Base-by-base conservation (phyloP, 2,113 vertebrate genomes). In the Ageneiosus marmoratus region DNA sequence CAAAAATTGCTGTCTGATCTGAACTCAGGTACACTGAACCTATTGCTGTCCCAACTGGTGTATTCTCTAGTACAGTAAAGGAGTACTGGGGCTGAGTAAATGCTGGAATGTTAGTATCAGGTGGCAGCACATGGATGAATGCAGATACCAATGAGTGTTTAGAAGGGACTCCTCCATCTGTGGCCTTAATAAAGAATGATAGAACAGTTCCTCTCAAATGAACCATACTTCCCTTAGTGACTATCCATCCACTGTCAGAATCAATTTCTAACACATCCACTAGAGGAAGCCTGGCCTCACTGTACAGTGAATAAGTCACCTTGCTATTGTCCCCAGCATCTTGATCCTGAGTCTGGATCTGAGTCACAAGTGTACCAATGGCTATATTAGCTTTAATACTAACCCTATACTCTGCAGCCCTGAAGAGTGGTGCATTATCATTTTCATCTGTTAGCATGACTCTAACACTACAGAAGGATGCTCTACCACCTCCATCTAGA, bases 201-300 rank as follows among this genome's bases (percentile, higher is more conserved):
- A 97, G 91, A 77, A 99, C 94, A 0, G 96, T 97, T 73, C 95
- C 97, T 93, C 95, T 95, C 55, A 96, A 92, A 76, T 98, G 97
- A 82, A 93, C 94, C 88, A 99, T 95, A 29, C 89, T 95, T 86
- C 97, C 97, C 86, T 98, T 99, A 10, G 98, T 98, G 86, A 98
- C 96, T 96, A 99, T 98, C 97, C 97, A 98, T 20, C 98, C 98
- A 62, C 96, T 99, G 92, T 99, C 98, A 4, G 96, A 93, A 87
- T 99, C 98, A 69, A 99, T 99, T 93, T 98, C 97, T 82, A 99
- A 91, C 37, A 97, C 95, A 86, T 98, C 96, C 4, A 97, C 95
- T 78, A 98, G 94, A 0, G 96, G 96, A 67, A 96, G 94, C 0
- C 96, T 96, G 13, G 97, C 96, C 87, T 99, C 98, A 0, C 97